phyloP scores from a whole-genome alignment of 2,113 vertebrate species.

The Ctenodactylus gundi region DNA sequence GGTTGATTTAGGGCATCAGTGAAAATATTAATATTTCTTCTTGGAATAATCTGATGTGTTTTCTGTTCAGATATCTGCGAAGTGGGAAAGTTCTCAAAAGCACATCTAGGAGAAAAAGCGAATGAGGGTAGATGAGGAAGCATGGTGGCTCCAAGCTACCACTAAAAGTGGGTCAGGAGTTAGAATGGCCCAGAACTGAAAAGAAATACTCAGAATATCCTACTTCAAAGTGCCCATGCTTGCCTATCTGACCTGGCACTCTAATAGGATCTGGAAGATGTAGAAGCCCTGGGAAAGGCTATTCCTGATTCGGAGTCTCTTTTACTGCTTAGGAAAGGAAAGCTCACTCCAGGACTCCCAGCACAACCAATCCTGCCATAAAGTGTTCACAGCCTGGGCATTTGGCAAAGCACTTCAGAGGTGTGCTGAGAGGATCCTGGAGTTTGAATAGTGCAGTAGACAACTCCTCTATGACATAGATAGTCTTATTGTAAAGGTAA shows the following conservation, averaged over 20 bases:
- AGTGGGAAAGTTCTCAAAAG: slow-evolving; percentile 1
- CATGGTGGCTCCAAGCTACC: neutral
- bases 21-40: neutral
- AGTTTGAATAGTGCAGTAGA: too few relatives aligned
- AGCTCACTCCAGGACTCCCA: neutral
- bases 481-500: neutral
- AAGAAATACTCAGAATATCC: neutral
- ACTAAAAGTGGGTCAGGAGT: neutral
- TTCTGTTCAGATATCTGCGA: neutral
- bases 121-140: neutral
- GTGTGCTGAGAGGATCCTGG: neutral
- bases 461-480: neutral
- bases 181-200: neutral
- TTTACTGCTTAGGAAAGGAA: neutral
- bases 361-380: neutral
- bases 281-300: neutral
- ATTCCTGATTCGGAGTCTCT: neutral
- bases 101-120: neutral
- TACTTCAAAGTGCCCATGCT: neutral
- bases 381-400: neutral
- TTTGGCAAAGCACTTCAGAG: neutral
- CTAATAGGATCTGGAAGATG: neutral
- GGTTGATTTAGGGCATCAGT: neutral
- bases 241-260: neutral
- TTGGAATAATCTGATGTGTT: neutral